Conservation (phyloP, 2,113 vertebrate genomes). For the Bagarius yarrelli region DNA sequence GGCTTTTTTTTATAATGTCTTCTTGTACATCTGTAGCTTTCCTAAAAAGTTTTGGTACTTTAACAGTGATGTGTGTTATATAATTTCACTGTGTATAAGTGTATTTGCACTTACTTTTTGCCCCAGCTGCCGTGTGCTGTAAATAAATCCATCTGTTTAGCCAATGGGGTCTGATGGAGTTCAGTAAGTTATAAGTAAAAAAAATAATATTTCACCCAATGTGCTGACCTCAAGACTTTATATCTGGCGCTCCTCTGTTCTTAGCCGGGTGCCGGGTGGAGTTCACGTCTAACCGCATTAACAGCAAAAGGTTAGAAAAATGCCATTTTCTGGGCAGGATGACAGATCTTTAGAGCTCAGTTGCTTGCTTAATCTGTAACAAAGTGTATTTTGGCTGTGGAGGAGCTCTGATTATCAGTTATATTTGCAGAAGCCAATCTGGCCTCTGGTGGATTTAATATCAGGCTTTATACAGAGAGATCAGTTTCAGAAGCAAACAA, state of each 20-base stretch:
- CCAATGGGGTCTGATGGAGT: neutral
- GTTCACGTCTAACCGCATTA: conserved; percentile 32
- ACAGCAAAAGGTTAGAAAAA: conserved; percentile 48
- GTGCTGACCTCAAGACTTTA: neutral
- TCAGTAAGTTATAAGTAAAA: neutral
- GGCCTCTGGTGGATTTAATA: conserved; percentile 58
- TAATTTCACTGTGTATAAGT: neutral
- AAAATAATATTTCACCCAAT: neutral
- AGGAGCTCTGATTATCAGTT: conserved; percentile 68
- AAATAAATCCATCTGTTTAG: conserved; percentile 27
- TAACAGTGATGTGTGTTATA: neutral
- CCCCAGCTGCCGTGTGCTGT: neutral
- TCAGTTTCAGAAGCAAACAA: conserved; percentile 62
- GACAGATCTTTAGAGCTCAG: conserved; percentile 48
- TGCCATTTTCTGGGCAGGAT: conserved; percentile 50
- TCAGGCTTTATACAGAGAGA: conserved; percentile 63
- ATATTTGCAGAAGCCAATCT: conserved; percentile 71
- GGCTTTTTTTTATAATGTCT: too few species aligned
- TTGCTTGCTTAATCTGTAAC: conserved; percentile 50
- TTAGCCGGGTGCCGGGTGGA: conserved; percentile 75
- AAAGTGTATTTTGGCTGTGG: conserved; percentile 67
- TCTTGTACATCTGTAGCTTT: neutral
- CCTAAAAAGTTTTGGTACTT: neutral
- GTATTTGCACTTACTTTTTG: neutral
- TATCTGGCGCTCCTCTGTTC: neutral